Evolutionary conservation across 2,113 vertebrate genomes (phyloP).

Genomic region (Lagopus muta): DNA sequence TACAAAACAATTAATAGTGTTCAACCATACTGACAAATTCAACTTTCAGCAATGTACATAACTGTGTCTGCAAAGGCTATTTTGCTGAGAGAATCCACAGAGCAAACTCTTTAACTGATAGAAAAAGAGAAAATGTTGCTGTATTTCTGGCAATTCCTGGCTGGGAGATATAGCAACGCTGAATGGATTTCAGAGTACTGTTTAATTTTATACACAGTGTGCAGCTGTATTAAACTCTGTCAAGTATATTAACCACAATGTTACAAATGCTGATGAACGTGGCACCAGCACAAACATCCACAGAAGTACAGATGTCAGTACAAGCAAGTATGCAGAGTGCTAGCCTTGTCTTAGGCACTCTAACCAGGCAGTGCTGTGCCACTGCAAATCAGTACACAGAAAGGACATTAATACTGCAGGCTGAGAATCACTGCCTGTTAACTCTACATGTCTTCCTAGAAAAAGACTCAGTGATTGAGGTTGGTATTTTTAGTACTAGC

Average conservation of each 20-base stretch:
- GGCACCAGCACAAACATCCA: background rate
- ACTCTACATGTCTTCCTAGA: background rate
- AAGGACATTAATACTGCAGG: background rate
- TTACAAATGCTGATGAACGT: background rate
- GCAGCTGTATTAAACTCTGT: background rate
- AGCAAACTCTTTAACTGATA: background rate
- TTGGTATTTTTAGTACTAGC: background rate
- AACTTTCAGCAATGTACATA: background rate
- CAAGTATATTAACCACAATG: background rate
- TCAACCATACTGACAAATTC: slow-evolving; percentile 1
- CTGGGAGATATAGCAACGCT: background rate
- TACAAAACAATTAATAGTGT: slow-evolving; percentile 71
- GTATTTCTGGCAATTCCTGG: background rate
- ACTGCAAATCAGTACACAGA: background rate
- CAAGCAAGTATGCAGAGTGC: background rate
- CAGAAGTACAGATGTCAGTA: background rate
- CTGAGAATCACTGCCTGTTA: background rate
- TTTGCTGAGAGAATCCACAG: background rate
- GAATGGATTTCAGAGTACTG: background rate
- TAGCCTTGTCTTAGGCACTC: background rate
- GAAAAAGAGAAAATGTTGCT: background rate
- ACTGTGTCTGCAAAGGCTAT: background rate
- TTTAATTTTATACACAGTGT: background rate
- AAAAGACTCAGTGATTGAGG: background rate
- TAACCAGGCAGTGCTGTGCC: background rate